phyloP scores from a whole-genome alignment of 2,113 vertebrate species.

The Choloepus hoffmanni region DNA sequence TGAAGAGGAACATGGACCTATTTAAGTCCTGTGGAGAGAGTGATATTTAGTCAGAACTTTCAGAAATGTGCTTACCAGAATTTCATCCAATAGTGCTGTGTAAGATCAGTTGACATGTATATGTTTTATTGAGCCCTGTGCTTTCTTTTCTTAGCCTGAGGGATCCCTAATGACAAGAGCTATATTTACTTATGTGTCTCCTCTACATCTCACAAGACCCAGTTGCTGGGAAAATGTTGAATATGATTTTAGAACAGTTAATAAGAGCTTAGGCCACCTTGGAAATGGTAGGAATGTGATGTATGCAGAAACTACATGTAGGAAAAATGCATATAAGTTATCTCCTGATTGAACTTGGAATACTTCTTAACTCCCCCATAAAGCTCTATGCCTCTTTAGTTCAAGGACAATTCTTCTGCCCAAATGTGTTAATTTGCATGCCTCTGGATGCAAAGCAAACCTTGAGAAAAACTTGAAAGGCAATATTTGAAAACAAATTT shows the following conservation, averaged over 20 bases:
- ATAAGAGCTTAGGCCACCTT: not conserved
- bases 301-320: not conserved
- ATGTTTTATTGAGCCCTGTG: not conserved
- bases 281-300: not conserved
- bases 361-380: not conserved
- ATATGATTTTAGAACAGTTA: not conserved
- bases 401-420: not conserved
- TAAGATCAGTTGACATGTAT: not conserved
- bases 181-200: not conserved
- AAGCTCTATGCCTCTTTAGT: not conserved
- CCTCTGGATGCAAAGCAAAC: not conserved
- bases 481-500: not conserved
- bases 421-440: not conserved
- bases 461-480: not conserved
- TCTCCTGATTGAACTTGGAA: not conserved
- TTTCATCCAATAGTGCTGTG: not conserved
- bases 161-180: not conserved
- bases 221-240: not conserved
- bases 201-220: not conserved
- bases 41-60: not conserved
- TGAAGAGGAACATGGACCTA: not conserved
- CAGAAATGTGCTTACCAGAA: slow-evolving; percentile 7
- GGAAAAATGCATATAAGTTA: not conserved
- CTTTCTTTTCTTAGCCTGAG: not conserved
- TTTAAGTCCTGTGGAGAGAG: not conserved